Evolutionary conservation across 2,113 vertebrate species (phyloP), one percentile per base, ranked within the genome.

Genomic region (Cynoglossus semilaevis): DNA sequence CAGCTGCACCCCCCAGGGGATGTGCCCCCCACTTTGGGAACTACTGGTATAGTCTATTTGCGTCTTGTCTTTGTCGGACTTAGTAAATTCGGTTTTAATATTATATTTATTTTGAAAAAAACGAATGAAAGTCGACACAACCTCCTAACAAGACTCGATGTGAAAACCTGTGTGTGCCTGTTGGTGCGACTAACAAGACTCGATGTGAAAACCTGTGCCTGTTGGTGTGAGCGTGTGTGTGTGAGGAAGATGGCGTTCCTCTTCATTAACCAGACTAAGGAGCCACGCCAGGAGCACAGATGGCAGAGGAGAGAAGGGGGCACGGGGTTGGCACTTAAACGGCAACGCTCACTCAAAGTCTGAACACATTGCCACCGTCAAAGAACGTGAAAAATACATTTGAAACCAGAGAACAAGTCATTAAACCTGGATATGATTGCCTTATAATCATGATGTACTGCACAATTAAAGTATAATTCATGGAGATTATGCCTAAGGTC

Each of bases 221-320:
- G 44, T 10, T 53, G n/a, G 18, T 41, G 41, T 12, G 7, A 9
- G 42, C 14, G 37, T 51, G 49, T 12, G 8, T 48, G 62, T 44
- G 40, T 48, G 57, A 5, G 11, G 35, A 8, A 3, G 41, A 49
- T 19, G 49, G 42, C n/a, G 72, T 76, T 72, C 70, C 72, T 77
- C 75, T 88, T 80, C 72, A 87, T 85, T 82, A 80, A 53, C 52
- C 13, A 50, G 58, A 64, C 60, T 59, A 61, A 69, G 69, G 62
- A 78, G 61, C 57, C 75, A 47, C 84, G 86, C 79, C 86, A 87
- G 74, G 42, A 72, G 77, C 71, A 65, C 84, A 87, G 86, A 87
- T 82, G 84, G 81, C 56, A 58, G 52, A 72, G 63, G 52, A 72
- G 67, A 83, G 68, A 54, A 22, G 63, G 73, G 61, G 60, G 8